A percentile compares a stretch with the other conserved stretches of the same genome.
Evolutionary conservation across 2,888 invertebrate genomes (phyloP).

Genomic region (Drosophila eohydei): DNA sequence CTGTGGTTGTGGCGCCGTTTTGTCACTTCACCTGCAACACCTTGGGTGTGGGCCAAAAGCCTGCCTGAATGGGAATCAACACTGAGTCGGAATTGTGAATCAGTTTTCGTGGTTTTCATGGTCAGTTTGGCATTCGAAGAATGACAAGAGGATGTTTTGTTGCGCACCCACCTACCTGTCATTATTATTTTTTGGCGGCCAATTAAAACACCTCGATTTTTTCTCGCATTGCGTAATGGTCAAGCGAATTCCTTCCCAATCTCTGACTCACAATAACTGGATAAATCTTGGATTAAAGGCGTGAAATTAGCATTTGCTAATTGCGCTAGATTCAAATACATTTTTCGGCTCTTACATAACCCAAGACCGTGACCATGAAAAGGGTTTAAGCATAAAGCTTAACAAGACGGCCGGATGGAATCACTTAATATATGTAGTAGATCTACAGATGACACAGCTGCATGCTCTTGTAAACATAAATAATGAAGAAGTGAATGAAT

Average conservation of each 20-base stretch:
- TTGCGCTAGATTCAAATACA: constrained; percentile 38
- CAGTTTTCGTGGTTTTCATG: constrained; percentile 63
- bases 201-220: constrained; percentile 54
- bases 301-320: constrained; percentile 63
- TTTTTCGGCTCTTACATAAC: constrained; percentile 65
- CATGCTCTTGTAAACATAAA: constrained; percentile 12
- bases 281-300: constrained; percentile 41
- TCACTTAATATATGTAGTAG: background rate
- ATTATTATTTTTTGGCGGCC: constrained; percentile 52
- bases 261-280: constrained; percentile 25
- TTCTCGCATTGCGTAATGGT: constrained; percentile 49
- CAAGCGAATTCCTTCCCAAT: constrained; percentile 57
- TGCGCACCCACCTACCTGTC: constrained; percentile 42
- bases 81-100: constrained; percentile 10
- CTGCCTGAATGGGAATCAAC: constrained; percentile 6
- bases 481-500: background rate
- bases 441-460: background rate
- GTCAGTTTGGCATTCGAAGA: constrained; percentile 76
- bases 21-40: constrained; percentile 77
- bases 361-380: constrained; percentile 78
- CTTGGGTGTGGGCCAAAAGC: constrained; percentile 48
- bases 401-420: constrained; percentile 13
- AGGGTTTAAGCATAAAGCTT: constrained; percentile 44
- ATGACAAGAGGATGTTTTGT: constrained; percentile 66
- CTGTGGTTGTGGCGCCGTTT: constrained; percentile 49